These are phyloP conservation scores for Oxyura jamaicensis DNA, from an alignment of 2,113 vertebrate species.

Conservation along the genomic window DNA sequence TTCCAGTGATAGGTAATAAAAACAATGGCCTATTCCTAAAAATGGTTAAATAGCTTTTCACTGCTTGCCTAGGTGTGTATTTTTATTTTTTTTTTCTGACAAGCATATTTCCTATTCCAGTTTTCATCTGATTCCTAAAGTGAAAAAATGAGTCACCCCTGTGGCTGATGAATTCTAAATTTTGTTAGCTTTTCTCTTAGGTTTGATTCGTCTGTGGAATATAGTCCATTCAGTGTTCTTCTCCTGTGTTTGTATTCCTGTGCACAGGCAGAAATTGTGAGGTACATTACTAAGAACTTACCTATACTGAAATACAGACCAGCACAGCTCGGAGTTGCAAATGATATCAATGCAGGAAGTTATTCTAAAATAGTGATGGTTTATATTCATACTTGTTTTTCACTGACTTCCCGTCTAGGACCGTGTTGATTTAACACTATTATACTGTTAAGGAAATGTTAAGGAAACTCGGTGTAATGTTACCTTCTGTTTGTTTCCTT, in stretches of 20 bases:
- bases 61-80: not conserved
- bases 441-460: slow-evolving; percentile 27
- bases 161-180: not conserved
- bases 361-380: not conserved
- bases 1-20: not conserved
- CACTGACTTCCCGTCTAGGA: not conserved
- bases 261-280: not conserved
- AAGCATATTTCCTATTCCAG: not conserved
- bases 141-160: not conserved
- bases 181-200: not conserved
- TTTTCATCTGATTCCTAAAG: not conserved
- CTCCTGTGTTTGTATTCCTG: not conserved
- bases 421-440: not conserved
- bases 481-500: slow-evolving; percentile 45
- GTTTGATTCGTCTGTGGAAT: not conserved
- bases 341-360: not conserved
- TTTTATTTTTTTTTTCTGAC: not conserved
- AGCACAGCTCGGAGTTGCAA: not conserved
- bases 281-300: not conserved
- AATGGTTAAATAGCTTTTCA: not conserved
- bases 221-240: not conserved
- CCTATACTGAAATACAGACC: not conserved
- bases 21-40: not conserved
- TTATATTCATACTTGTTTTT: slow-evolving; percentile 34
- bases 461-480: not conserved